Evolutionary conservation across 2,888 invertebrate genomes (phyloP).

Genomic region (Heliconius ismenius): DNA sequence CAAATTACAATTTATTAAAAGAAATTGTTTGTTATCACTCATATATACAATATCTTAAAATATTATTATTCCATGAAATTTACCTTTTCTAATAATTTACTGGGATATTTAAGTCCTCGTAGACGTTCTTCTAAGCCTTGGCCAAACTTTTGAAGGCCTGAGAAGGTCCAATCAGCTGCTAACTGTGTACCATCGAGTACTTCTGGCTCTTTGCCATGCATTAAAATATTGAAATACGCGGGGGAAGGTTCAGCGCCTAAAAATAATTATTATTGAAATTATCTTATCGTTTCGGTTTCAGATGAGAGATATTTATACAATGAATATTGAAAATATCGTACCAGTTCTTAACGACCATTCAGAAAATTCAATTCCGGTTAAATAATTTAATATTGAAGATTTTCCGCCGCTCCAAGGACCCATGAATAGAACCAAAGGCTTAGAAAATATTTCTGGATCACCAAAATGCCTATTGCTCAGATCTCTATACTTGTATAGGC

Average conservation of each 20-base stretch:
- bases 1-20: conserved; percentile 41
- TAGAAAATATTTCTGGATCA: conserved; percentile 97
- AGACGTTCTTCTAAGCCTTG: conserved; percentile 95
- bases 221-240: conserved; percentile 94
- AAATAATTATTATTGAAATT: conserved; percentile 1
- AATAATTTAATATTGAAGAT: conserved; percentile 95
- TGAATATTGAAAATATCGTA: conserved; percentile 57
- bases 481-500: conserved; percentile 90
- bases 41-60: not conserved
- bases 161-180: conserved; percentile 97
- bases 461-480: conserved; percentile 95
- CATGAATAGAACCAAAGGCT: conserved; percentile 95
- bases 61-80: not conserved
- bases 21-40: conserved; percentile 3
- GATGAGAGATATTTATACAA: not conserved
- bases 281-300: not conserved
- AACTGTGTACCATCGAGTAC: conserved; percentile 95
- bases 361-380: conserved; percentile 92
- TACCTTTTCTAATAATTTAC: conserved; percentile 94
- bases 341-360: conserved; percentile 93
- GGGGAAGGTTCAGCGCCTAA: conserved; percentile 97
- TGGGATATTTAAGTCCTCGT: conserved; percentile 89
- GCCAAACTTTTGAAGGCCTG: conserved; percentile 96
- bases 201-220: conserved; percentile 92
- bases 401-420: conserved; percentile 99